A percentile compares a stretch with the other conserved stretches of the same genome.
Conservation (phyloP, 2,797 vertebrate species). For the Sebastes matsubarae region DNA sequence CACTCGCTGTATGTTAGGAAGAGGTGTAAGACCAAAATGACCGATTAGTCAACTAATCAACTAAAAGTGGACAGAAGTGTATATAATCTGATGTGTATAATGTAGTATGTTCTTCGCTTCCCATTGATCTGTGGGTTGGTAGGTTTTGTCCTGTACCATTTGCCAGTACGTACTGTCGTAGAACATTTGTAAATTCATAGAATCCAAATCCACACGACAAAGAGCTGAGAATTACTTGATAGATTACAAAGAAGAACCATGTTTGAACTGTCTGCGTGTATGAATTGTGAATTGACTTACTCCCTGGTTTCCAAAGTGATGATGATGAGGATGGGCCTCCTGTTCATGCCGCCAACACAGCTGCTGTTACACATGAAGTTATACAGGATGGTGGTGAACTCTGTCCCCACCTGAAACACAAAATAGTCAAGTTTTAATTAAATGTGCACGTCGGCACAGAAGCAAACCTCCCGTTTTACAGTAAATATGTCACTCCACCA, state of each 20-base stretch:
- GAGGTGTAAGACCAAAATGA: too few relatives aligned
- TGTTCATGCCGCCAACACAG: conserved; percentile 99
- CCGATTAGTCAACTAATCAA: too few relatives aligned
- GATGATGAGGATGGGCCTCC: conserved; percentile 97
- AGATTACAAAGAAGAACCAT: background rate
- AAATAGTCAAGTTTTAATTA: background rate
- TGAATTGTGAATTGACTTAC: conserved; percentile 81
- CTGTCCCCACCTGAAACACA: conserved; percentile 92
- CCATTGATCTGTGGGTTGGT: background rate
- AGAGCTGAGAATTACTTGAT: background rate
- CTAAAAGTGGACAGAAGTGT: too few relatives aligned
- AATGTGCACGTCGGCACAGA: background rate
- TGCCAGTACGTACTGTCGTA: background rate
- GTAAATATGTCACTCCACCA: conserved; percentile 22
- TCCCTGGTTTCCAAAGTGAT: conserved; percentile 96
- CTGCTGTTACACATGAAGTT: conserved; percentile 99
- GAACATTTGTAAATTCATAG: background rate
- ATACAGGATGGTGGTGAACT: conserved; percentile 98
- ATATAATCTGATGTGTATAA: background rate
- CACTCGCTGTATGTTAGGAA: too few relatives aligned
- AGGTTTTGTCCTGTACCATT: background rate
- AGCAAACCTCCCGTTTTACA: background rate
- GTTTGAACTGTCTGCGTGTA: background rate
- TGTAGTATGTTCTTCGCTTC: background rate
- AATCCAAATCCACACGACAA: background rate